phyloP scores from a whole-genome alignment of 2,888 invertebrate genomes.

The Tetramorium bicarinatum region DNA sequence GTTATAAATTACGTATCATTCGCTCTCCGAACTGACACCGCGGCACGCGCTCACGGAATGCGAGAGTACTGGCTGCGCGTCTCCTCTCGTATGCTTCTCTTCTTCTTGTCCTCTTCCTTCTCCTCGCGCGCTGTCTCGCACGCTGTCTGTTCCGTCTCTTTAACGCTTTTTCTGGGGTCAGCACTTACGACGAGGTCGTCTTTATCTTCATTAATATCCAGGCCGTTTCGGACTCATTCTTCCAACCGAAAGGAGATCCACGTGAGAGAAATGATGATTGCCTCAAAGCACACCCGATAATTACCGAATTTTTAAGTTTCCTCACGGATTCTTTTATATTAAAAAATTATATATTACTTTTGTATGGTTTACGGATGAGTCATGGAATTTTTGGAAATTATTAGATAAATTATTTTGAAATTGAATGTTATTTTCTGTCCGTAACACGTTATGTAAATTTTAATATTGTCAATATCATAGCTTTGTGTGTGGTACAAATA shows the following conservation, averaged over 20 bases:
- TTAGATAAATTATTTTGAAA: neutral
- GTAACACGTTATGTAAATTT: neutral
- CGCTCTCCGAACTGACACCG: conserved; percentile 81
- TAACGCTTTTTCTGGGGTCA: conserved; percentile 47
- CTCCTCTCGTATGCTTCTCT: conserved; percentile 56
- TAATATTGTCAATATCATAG: neutral
- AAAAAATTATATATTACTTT: neutral
- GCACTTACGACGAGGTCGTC: conserved; percentile 30
- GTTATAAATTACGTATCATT: conserved; percentile 86
- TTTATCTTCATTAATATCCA: conserved; percentile 50
- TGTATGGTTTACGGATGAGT: neutral
- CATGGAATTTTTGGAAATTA: neutral
- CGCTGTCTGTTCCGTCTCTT: conserved; percentile 43
- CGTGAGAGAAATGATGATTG: neutral
- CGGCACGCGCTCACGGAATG: conserved; percentile 77
- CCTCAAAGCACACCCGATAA: neutral
- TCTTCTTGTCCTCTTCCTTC: neutral
- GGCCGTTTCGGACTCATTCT: neutral
- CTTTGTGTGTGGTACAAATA: neutral
- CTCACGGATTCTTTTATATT: neutral
- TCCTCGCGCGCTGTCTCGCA: conserved; percentile 27
- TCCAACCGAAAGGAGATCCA: neutral
- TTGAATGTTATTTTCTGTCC: neutral
- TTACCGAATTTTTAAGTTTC: neutral
- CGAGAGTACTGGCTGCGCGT: conserved; percentile 67